These are phyloP conservation scores for Hemibagrus wyckioides DNA, from an alignment of 2,113 vertebrate species.

Conservation along the genomic window DNA sequence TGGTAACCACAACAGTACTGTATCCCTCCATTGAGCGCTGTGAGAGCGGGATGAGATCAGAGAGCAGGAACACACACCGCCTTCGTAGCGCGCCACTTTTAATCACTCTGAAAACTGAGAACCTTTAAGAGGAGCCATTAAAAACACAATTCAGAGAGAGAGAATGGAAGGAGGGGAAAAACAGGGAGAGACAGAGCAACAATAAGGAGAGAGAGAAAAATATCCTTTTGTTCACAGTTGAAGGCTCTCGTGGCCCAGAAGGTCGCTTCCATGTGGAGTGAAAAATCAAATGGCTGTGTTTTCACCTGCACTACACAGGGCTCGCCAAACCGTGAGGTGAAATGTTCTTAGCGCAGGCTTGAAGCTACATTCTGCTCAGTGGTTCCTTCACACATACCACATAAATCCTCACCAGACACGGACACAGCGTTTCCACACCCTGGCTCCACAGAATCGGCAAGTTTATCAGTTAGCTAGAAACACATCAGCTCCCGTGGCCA, in stretches of 20 bases:
- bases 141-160: slow-evolving; percentile 40
- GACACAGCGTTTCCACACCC: not conserved
- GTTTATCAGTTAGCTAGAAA: not conserved
- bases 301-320: slow-evolving; percentile 10
- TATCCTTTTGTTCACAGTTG: slow-evolving; percentile 22
- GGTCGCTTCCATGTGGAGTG: slow-evolving; percentile 17
- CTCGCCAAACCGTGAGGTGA: not conserved
- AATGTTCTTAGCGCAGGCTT: not conserved
- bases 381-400: not conserved
- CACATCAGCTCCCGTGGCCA: too few relatives aligned
- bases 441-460: not conserved
- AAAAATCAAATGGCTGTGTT: slow-evolving; percentile 27
- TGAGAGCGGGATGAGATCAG: slow-evolving; percentile 44
- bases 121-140: slow-evolving; percentile 48
- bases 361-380: not conserved
- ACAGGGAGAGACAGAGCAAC: slow-evolving; percentile 28
- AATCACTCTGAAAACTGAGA: slow-evolving; percentile 50
- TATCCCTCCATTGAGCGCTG: slow-evolving; percentile 27
- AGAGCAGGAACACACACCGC: slow-evolving; percentile 44
- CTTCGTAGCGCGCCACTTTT: slow-evolving; percentile 31
- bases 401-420: not conserved
- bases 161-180: slow-evolving; percentile 2
- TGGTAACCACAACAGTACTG: slow-evolving; percentile 47
- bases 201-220: slow-evolving; percentile 18
- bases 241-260: slow-evolving; percentile 38